A percentile compares a stretch with the other conserved stretches of the same genome.
These are phyloP conservation scores for Stomatorhinus ivindoensis DNA, from an alignment of 2,113 vertebrate species.

Conservation along the genomic window DNA sequence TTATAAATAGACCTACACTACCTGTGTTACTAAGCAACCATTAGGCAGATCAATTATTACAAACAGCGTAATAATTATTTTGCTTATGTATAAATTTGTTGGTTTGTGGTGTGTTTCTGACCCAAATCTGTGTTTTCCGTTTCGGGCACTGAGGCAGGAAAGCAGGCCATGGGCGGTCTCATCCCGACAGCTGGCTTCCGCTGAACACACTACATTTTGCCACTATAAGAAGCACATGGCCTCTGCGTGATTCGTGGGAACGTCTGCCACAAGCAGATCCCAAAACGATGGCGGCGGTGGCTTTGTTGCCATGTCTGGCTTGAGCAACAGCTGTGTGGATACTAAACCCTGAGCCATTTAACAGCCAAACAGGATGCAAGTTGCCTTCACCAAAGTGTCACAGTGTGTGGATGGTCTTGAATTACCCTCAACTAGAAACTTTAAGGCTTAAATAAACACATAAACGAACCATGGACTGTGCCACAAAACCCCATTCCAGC, in stretches of 20 bases:
- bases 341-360: neutral
- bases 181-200: neutral
- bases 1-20: neutral
- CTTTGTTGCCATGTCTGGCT: neutral
- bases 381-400: neutral
- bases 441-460: neutral
- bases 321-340: neutral
- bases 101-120: neutral
- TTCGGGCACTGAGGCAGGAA: neutral
- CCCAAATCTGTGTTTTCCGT: neutral
- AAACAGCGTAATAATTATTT: neutral
- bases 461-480: neutral
- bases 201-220: neutral
- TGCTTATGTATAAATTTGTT: neutral
- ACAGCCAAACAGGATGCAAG: neutral
- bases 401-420: neutral
- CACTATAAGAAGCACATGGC: neutral
- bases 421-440: constrained; percentile 4
- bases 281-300: neutral
- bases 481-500: neutral
- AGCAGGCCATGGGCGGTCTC: neutral
- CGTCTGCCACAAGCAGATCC: neutral
- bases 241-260: neutral
- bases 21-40: neutral
- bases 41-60: neutral